Base-by-base conservation (phyloP, 2,888 invertebrate species). In the Augochlorella aurata region DNA sequence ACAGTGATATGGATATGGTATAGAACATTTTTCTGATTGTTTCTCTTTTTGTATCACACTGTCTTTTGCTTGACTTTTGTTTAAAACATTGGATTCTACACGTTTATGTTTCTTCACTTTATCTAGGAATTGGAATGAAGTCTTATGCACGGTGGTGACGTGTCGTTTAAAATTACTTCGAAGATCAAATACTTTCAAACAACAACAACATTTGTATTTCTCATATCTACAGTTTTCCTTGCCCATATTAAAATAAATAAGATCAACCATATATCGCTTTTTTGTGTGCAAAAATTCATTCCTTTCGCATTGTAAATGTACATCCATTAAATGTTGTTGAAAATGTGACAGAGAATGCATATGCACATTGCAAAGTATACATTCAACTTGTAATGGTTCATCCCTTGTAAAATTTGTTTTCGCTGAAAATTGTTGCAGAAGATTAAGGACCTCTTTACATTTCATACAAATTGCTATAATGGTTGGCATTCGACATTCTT, bases 151-250 rank as follows among this genome's bases (percentile, higher is more conserved):
- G 0, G 29, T 16, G 0, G n/a, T 8, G 44, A 81, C 0, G 61
- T 81, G 81, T 0, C 61, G 3, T 16, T 71, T 54, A n/a, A 81
- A 81, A 45, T 4, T 7, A 21, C 0, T 9, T 10, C 0, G 0
- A n/a, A 1, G 12, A 18, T 50, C 9, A 44, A 58, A 81, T 38
- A 38, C 10, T 47, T 52, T 79, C 5, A 58, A 50, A 21, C 81
- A 81, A 67, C 81, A 81, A 44, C 74, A 79, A 16, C 81, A 81
- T 70, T 74, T 79, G 12, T 44, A 81, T n/a, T 24, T 52, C 16
- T 7, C 0, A 2, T 12, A 29, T 65, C 44, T 47, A 5, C 18
- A 9, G 12, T 47, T 61, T 0, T 2, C 29, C n/a, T 49, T 47
- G 0, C 7, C 44, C 18, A 38, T 10, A 2, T 61, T 54, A 0